phyloP scores from a whole-genome alignment of 2,797 vertebrate genomes.

The Pseudochromis fuscus region DNA sequence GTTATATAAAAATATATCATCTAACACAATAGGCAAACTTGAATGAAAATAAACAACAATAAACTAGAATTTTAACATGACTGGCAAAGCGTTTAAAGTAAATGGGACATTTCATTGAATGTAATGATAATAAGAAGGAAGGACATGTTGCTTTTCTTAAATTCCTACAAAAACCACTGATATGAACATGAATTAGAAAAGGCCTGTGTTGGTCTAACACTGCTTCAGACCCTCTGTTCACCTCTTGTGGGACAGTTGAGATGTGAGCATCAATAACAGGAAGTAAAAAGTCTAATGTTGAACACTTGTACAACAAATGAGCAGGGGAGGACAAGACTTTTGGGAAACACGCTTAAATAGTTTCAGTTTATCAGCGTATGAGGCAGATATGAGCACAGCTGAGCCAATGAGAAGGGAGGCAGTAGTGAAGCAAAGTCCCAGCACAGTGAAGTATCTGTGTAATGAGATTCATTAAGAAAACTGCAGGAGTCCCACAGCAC shows the following conservation, averaged over 20 bases:
- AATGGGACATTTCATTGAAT: too few species aligned
- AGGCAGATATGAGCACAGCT: constrained; percentile 8
- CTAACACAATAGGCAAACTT: too few species aligned
- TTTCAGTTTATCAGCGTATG: not conserved
- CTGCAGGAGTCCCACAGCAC: constrained; percentile 10
- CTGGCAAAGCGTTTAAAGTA: too few species aligned
- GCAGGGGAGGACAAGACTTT: not conserved
- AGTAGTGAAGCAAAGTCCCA: not conserved
- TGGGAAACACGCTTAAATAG: constrained; percentile 1
- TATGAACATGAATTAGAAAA: not conserved
- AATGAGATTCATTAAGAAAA: constrained; percentile 10
- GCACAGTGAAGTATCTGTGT: constrained; percentile 1
- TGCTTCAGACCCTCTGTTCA: not conserved
- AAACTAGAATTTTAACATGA: too few species aligned
- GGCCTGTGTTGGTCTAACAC: not conserved
- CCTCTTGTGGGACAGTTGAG: not conserved
- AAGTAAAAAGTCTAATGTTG: not conserved
- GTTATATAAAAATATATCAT: too few species aligned
- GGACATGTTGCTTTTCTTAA: too few species aligned
- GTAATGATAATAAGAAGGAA: too few species aligned
- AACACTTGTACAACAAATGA: not conserved
- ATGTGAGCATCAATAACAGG: not conserved
- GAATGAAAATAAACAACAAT: too few species aligned
- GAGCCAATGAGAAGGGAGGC: not conserved
- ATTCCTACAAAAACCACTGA: too few species aligned